Evolutionary conservation across 2,113 vertebrate genomes (phyloP).

Genomic region (Mastomys coucha): DNA sequence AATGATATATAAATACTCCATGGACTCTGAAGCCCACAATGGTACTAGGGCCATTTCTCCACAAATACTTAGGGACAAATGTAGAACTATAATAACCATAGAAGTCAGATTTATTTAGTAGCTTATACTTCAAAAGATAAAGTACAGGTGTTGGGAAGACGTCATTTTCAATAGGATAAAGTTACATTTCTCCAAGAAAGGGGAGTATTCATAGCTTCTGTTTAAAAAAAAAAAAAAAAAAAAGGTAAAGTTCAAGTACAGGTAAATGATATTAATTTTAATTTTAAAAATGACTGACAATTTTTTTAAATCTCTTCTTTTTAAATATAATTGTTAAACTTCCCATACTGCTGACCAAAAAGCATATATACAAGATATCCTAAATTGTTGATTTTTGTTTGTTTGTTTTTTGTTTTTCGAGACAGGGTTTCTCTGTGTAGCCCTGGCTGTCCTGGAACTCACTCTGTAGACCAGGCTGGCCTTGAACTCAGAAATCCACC

Average conservation of each 20-base stretch:
- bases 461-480: too few relatives aligned
- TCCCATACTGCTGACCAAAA: not conserved
- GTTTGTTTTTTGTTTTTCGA: too few relatives aligned
- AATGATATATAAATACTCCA: not conserved
- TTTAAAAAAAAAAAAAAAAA: not conserved
- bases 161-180: slow-evolving; percentile 18
- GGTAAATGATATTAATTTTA: not conserved
- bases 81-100: not conserved
- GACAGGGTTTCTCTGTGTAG: too few relatives aligned
- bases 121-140: not conserved
- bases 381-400: too few relatives aligned
- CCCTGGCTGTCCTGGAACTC: too few relatives aligned
- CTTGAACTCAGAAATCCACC: too few relatives aligned
- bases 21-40: not conserved
- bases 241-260: slow-evolving; percentile 1
- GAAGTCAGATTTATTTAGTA: not conserved
- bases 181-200: slow-evolving; percentile 38
- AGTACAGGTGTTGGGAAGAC: not conserved
- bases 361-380: not conserved
- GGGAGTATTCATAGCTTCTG: not conserved
- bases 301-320: slow-evolving; percentile 28
- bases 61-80: not conserved
- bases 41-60: not conserved
- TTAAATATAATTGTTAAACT: not conserved
- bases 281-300: not conserved